phyloP scores from a whole-genome alignment of 2,113 vertebrate genomes.

The Lichenostomus cassidix region DNA sequence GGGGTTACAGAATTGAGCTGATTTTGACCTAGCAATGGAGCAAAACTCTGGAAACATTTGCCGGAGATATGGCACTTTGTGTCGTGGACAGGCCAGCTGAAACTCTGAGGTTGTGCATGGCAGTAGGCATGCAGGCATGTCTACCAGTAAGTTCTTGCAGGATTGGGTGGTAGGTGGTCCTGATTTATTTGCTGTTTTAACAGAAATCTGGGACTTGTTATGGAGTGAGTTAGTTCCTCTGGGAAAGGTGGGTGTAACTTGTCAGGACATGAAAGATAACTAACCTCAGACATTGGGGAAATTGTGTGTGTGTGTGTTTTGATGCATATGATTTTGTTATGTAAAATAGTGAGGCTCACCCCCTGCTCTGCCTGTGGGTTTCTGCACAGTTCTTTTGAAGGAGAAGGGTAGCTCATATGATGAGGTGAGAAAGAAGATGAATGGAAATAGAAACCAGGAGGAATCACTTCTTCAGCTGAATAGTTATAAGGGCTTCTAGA shows the following conservation, averaged over 20 bases:
- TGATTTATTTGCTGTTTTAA: conserved; percentile 64
- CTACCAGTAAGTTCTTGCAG: conserved; percentile 53
- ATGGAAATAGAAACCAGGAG: conserved; percentile 52
- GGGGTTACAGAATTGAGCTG: conserved; percentile 12
- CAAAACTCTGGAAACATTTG: conserved; percentile 18
- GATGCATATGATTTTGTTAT: conserved; percentile 63
- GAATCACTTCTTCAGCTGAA: conserved; percentile 35
- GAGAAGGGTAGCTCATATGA: conserved; percentile 53
- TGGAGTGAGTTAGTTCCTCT: conserved; percentile 54
- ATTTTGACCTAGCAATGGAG: conserved; percentile 32
- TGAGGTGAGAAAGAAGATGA: conserved; percentile 62
- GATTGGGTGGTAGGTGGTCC: conserved; percentile 61
- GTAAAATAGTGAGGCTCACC: conserved; percentile 44
- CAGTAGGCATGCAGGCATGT: conserved; percentile 7
- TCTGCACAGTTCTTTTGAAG: conserved; percentile 51
- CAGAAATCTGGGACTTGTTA: conserved; percentile 64
- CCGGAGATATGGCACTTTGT: background rate
- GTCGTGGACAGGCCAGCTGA: background rate
- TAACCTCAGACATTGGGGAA: conserved; percentile 65
- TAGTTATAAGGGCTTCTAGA: conserved; percentile 14
- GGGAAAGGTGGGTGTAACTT: conserved; percentile 71
- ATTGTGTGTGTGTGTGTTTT: conserved; percentile 46
- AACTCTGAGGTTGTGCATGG: background rate
- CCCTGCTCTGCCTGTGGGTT: conserved; percentile 65
- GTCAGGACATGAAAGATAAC: conserved; percentile 61